A percentile compares a stretch with the other conserved stretches of the same genome.
Evolutionary conservation across 2,888 invertebrate genomes (phyloP).

Genomic region (Hypolimnas misippus): DNA sequence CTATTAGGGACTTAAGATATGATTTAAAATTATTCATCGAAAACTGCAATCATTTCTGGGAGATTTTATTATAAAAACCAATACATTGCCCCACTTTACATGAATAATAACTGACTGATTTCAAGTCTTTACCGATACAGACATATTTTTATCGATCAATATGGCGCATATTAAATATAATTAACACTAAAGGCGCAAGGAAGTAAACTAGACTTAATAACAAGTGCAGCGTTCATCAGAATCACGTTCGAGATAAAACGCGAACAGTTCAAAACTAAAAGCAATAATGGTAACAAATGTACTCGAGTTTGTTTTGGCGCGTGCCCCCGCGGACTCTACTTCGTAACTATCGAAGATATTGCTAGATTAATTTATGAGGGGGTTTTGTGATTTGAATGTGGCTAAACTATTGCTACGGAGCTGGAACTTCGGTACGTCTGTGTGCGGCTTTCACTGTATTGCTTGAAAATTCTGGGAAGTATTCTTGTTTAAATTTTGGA

Average conservation of each 20-base stretch:
- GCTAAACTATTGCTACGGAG: neutral
- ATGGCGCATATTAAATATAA: too few relatives aligned
- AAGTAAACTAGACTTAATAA: constrained; percentile 13
- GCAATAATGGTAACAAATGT: constrained; percentile 63
- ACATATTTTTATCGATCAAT: too few relatives aligned
- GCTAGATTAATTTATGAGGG: constrained; percentile 54
- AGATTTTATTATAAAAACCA: too few relatives aligned
- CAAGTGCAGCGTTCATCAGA: constrained; percentile 23
- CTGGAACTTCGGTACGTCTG: neutral
- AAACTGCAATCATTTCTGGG: too few relatives aligned
- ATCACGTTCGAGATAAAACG: constrained; percentile 61
- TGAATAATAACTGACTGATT: too few relatives aligned
- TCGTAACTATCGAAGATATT: constrained; percentile 53
- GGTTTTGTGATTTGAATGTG: constrained; percentile 4
- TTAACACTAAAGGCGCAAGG: neutral
- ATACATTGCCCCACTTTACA: too few relatives aligned
- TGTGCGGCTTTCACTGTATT: neutral
- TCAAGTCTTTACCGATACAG: too few relatives aligned
- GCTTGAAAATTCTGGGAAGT: too few relatives aligned
- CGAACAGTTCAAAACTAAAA: constrained; percentile 50
- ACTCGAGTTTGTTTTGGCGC: constrained; percentile 55
- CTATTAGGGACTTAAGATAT: too few relatives aligned
- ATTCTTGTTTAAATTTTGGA: too few relatives aligned
- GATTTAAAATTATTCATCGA: too few relatives aligned
- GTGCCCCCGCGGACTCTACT: constrained; percentile 42